Conservation (phyloP, 2,797 vertebrate genomes). For the Antennarius maculatus region DNA sequence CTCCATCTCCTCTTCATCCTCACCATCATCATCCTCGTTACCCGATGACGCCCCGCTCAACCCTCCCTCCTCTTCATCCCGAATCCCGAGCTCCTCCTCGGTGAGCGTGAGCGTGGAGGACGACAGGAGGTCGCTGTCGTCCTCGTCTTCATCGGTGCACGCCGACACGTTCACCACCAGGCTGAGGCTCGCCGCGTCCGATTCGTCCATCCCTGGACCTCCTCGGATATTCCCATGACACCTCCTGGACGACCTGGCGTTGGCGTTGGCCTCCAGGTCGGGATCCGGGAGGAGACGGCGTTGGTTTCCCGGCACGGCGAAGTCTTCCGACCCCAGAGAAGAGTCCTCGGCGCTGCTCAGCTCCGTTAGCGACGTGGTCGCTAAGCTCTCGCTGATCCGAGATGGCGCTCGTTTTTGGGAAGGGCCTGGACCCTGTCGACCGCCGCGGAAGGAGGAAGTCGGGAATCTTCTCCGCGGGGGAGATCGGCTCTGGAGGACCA, state of each 20-base stretch:
- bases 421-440: constrained; percentile 5
- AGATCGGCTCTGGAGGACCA: constrained; percentile 87
- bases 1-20: constrained; percentile 91
- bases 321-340: constrained; percentile 92
- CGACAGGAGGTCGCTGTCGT: constrained; percentile 96
- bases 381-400: constrained; percentile 89
- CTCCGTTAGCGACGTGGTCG: constrained; percentile 90
- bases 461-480: constrained; percentile 73
- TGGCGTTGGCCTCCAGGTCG: constrained; percentile 75
- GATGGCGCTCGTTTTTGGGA: constrained; percentile 76
- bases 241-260: constrained; percentile 79
- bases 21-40: constrained; percentile 82
- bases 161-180: constrained; percentile 98
- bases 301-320: constrained; percentile 84
- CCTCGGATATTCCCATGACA: constrained; percentile 55
- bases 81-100: constrained; percentile 92
- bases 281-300: constrained; percentile 77
- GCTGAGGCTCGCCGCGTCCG: constrained; percentile 91
- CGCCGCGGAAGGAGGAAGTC: constrained; percentile 75
- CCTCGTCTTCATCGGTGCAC: constrained; percentile 94
- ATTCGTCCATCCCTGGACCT: constrained; percentile 79
- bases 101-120: constrained; percentile 97
- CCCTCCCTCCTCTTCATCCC: constrained; percentile 84
- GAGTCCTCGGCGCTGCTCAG: constrained; percentile 93
- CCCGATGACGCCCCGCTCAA: constrained; percentile 59